These are phyloP conservation scores for Lophius piscatorius DNA, from an alignment of 2,113 vertebrate species.

Conservation along the genomic window DNA sequence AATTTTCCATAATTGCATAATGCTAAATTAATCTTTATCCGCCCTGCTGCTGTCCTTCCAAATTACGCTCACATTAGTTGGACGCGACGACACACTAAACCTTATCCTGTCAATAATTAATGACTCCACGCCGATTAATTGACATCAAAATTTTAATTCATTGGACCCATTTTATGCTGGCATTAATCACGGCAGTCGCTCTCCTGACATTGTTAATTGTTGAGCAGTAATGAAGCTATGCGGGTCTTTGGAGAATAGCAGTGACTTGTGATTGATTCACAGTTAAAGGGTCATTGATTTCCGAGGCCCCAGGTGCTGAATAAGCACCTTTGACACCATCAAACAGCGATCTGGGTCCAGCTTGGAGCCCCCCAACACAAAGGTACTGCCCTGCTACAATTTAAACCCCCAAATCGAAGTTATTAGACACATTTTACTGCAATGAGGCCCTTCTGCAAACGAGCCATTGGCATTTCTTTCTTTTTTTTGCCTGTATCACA, in stretches of 20 bases:
- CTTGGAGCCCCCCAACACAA: conserved; percentile 12
- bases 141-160: conserved; percentile 51
- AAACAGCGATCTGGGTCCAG: conserved; percentile 7
- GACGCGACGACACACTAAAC: conserved; percentile 37
- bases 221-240: conserved; percentile 66
- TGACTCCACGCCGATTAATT: conserved; percentile 53
- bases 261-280: conserved; percentile 74
- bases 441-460: background rate
- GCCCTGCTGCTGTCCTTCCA: conserved; percentile 11
- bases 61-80: conserved; percentile 16
- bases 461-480: no score
- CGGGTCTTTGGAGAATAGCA: conserved; percentile 66
- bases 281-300: conserved; percentile 70
- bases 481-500: background rate
- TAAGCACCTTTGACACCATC: conserved; percentile 49
- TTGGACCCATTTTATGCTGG: conserved; percentile 38
- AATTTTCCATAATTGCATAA: background rate
- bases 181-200: conserved; percentile 64
- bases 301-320: conserved; percentile 53
- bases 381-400: background rate
- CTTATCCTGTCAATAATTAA: conserved; percentile 38
- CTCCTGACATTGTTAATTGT: conserved; percentile 68
- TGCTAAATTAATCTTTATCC: background rate
- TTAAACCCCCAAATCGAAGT: background rate
- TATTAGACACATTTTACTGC: background rate